Evolutionary conservation across 2,797 vertebrate genomes (phyloP).

Genomic region (Synaphobranchus kaupii): DNA sequence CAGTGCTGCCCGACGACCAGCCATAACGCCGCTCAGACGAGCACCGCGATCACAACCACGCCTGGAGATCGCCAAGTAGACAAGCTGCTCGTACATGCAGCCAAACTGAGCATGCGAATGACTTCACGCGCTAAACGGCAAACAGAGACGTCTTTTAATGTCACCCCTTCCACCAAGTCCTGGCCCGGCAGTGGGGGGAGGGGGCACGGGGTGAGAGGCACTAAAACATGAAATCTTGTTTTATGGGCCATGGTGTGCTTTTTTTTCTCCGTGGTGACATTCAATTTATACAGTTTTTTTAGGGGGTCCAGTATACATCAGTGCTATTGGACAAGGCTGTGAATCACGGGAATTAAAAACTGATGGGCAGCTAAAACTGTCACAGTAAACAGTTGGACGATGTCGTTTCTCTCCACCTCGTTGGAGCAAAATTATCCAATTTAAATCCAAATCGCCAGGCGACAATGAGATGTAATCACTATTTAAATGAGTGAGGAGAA

Average conservation of each 20-base stretch:
- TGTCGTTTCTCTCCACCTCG: slow-evolving; percentile 20
- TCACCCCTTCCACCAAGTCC: background rate
- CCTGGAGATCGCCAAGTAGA: no score
- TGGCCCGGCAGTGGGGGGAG: background rate
- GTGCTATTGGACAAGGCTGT: slow-evolving; percentile 54
- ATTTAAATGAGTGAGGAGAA: background rate
- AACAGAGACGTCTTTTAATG: slow-evolving; percentile 22
- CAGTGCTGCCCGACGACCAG: no score
- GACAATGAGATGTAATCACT: background rate
- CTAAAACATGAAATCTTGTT: slow-evolving; percentile 43
- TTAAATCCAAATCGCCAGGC: slow-evolving; percentile 16
- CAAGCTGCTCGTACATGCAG: slow-evolving; percentile 45
- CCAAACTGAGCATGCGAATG: slow-evolving; percentile 34
- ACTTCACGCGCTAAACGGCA: slow-evolving; percentile 28
- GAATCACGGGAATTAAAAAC: slow-evolving; percentile 55
- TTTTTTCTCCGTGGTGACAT: slow-evolving; percentile 47
- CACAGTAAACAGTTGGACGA: slow-evolving; percentile 46
- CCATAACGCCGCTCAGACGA: no score
- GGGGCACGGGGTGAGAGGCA: background rate
- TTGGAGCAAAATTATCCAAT: background rate
- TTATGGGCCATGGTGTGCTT: slow-evolving; percentile 43
- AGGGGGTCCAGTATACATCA: slow-evolving; percentile 41
- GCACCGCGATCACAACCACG: no score
- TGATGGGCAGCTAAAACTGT: slow-evolving; percentile 52
- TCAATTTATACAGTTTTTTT: slow-evolving; percentile 52